phyloP scores from a whole-genome alignment of 1,140 invertebrate genomes.

The Heliconius himera region DNA sequence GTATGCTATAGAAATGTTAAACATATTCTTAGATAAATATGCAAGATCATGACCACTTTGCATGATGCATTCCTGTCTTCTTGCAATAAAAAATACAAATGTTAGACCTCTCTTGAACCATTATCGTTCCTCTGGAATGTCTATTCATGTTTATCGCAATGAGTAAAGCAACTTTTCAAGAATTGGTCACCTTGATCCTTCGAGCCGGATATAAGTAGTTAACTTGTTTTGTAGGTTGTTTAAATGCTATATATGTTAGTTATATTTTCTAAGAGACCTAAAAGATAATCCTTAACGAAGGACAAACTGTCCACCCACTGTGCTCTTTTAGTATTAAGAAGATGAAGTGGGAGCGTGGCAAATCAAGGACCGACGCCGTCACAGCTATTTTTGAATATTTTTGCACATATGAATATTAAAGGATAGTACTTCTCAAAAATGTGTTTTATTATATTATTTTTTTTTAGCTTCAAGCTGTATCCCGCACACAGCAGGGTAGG shows the following conservation, averaged over 20 bases:
- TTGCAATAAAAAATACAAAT: constrained; percentile 4
- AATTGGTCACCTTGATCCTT: constrained; percentile 37
- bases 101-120: constrained; percentile 11
- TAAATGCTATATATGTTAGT: constrained; percentile 10
- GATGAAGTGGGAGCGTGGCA: constrained; percentile 20
- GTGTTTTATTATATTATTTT: neutral
- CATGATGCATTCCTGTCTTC: neutral
- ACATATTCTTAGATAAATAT: neutral
- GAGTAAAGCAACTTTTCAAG: constrained; percentile 26
- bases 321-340: constrained; percentile 24
- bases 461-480: too few relatives aligned
- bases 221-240: constrained; percentile 11
- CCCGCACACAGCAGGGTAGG: too few relatives aligned
- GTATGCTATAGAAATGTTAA: neutral
- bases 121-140: constrained; percentile 20
- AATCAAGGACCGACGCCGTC: constrained; percentile 27
- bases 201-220: constrained; percentile 32
- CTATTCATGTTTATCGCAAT: constrained; percentile 25
- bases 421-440: neutral
- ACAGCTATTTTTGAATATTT: constrained; percentile 11
- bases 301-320: constrained; percentile 30
- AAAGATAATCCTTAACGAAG: constrained; percentile 30
- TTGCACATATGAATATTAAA: constrained; percentile 9
- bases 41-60: neutral
- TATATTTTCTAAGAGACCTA: constrained; percentile 25